phyloP scores from a whole-genome alignment of 92 coral and sea anemone genomes.

The Plumapathes pennacea region DNA sequence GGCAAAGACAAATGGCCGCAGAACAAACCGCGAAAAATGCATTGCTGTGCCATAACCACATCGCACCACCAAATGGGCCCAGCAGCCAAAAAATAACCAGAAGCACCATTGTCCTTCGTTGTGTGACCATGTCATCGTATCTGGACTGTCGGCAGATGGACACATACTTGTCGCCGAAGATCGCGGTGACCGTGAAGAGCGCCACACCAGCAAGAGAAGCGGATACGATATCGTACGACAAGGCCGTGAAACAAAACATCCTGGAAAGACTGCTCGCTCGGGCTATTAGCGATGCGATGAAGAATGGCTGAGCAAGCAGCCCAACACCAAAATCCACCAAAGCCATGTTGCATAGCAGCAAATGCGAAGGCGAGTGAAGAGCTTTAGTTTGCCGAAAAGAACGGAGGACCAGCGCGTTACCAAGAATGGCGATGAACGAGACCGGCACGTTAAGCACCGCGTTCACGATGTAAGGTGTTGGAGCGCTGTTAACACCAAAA shows the following conservation, averaged over 20 bases:
- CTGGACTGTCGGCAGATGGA: conserved; percentile 21
- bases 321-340: conserved; percentile 24
- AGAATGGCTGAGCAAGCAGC: conserved; percentile 21
- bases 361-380: conserved; percentile 22
- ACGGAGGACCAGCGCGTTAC: conserved; percentile 5
- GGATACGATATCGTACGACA: conserved; percentile 14
- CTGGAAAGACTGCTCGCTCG: neutral
- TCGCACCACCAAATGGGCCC: conserved; percentile 11
- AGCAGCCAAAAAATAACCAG: conserved; percentile 14
- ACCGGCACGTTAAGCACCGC: conserved; percentile 16
- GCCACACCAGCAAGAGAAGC: conserved; percentile 17
- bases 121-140: conserved; percentile 12
- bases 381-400: conserved; percentile 19
- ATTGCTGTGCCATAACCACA: conserved; percentile 28
- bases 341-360: conserved; percentile 14
- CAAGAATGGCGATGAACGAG: conserved; percentile 4
- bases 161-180: conserved; percentile 13
- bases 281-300: conserved; percentile 21
- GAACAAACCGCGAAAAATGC: conserved; percentile 5
- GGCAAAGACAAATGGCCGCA: conserved; percentile 1
- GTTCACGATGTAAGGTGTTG: conserved; percentile 16
- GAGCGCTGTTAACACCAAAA: conserved; percentile 7
- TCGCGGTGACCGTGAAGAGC: conserved; percentile 30
- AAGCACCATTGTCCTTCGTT: conserved; percentile 6
- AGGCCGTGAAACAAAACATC: conserved; percentile 13